Evolutionary conservation across 2,888 invertebrate species (phyloP).

Genomic region (Pandemis corylana): DNA sequence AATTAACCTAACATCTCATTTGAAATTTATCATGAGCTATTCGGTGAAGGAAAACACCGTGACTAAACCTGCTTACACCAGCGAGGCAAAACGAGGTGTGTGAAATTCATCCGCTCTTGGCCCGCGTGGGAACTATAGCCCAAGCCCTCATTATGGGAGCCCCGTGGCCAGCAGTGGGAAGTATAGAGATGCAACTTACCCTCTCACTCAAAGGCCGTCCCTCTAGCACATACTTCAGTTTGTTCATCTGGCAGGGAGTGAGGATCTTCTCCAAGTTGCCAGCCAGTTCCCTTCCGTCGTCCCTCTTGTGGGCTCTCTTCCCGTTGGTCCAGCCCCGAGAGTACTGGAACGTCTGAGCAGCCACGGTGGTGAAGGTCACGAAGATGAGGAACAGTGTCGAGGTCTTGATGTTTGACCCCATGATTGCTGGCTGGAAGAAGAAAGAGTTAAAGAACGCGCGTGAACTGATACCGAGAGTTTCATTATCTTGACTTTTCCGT

Average conservation of each 20-base stretch:
- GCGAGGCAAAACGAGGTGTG: no score
- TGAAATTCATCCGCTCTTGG: no score
- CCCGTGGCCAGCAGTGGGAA: no score
- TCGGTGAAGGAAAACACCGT: no score
- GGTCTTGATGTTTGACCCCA: constrained; percentile 59
- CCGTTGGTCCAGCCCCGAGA: constrained; percentile 92
- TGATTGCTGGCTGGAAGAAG: constrained; percentile 53
- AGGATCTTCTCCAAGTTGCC: constrained; percentile 67
- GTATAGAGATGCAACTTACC: constrained; percentile 52
- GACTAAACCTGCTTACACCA: no score
- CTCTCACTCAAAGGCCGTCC: constrained; percentile 78
- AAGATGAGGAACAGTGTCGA: constrained; percentile 67
- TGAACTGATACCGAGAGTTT: no score
- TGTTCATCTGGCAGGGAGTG: constrained; percentile 79
- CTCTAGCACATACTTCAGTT: constrained; percentile 79
- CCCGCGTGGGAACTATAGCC: no score
- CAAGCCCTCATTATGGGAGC: no score
- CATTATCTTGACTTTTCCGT: no score
- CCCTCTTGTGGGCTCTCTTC: constrained; percentile 76
- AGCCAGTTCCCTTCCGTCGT: constrained; percentile 57
- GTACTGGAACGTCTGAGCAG: constrained; percentile 91
- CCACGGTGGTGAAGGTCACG: constrained; percentile 72
- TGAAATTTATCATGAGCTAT: no score
- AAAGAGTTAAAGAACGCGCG: not conserved
- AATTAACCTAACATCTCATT: no score